Percentiles rank a stretch among this genome's conserved stretches.
phyloP scores from a whole-genome alignment of 2,888 invertebrate genomes.

The Pseudococcus viburni region DNA sequence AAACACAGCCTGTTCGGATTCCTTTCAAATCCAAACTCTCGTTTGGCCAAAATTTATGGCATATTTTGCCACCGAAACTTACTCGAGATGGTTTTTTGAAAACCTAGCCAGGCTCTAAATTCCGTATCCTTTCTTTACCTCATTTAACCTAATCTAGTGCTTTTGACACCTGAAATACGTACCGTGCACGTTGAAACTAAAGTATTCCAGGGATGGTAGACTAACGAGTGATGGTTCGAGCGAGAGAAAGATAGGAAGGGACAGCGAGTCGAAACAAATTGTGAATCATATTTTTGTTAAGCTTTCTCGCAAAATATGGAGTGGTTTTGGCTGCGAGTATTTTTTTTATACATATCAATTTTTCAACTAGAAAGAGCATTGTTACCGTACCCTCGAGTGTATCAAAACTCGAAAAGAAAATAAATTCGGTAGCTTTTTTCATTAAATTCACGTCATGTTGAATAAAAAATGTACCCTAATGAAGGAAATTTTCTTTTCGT shows the following conservation, averaged over 20 bases:
- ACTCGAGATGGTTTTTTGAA: not conserved
- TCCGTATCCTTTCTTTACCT: not conserved
- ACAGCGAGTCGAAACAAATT: not conserved
- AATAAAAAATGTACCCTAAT: slow-evolving; percentile 40
- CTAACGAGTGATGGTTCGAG: not conserved
- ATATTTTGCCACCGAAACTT: not conserved
- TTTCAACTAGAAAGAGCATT: slow-evolving; percentile 21
- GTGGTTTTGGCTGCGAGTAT: not conserved
- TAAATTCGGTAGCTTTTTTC: not conserved
- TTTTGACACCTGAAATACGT: slow-evolving; percentile 8
- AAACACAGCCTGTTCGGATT: not conserved
- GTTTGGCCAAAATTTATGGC: not conserved
- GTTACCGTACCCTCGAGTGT: slow-evolving; percentile 21
- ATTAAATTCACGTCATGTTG: slow-evolving; percentile 29
- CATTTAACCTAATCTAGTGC: slow-evolving; percentile 13
- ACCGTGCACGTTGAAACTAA: not conserved
- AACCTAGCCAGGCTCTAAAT: not conserved
- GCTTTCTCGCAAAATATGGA: not conserved
- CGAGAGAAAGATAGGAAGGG: not conserved
- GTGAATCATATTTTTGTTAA: slow-evolving; percentile 6
- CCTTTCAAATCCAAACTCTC: not conserved
- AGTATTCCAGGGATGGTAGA: not conserved
- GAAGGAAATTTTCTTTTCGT: slow-evolving; percentile 35
- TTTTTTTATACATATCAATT: slow-evolving; percentile 12
- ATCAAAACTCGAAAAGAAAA: slow-evolving; percentile 36